Percentiles rank a stretch among this genome's conserved stretches.
phyloP scores from a whole-genome alignment of 2,888 invertebrate genomes.

The Pandemis heparana region DNA sequence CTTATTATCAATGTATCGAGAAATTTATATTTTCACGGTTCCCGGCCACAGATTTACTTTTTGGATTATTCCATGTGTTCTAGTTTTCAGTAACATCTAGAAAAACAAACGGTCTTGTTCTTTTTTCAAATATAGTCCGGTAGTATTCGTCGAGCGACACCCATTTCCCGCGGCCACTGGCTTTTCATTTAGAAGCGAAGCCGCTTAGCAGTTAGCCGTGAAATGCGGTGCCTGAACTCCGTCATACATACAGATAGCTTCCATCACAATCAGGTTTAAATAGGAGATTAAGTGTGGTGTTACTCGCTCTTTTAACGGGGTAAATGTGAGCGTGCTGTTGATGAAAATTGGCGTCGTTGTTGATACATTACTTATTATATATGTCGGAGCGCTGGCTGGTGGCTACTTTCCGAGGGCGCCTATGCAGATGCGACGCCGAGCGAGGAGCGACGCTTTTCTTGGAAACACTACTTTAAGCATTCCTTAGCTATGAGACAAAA shows the following conservation, averaged over 20 bases:
- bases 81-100: no score
- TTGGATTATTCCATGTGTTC: no score
- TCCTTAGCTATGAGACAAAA: no score
- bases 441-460: no score
- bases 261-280: conserved; percentile 5
- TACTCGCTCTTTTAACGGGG: not conserved
- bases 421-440: no score
- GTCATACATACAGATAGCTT: conserved; percentile 11
- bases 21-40: no score
- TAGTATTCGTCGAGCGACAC: not conserved
- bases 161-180: conserved; percentile 21
- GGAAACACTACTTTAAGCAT: no score
- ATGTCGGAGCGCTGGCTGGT: no score
- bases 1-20: no score
- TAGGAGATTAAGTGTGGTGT: not conserved
- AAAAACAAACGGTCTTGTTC: not conserved
- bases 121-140: not conserved
- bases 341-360: not conserved
- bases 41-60: no score
- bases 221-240: conserved; percentile 15
- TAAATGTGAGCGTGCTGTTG: not conserved
- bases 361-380: not conserved
- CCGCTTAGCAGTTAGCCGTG: conserved; percentile 27
- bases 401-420: no score
- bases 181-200: conserved; percentile 35